phyloP scores from a whole-genome alignment of 2,113 vertebrate genomes.

The Sprattus sprattus region DNA sequence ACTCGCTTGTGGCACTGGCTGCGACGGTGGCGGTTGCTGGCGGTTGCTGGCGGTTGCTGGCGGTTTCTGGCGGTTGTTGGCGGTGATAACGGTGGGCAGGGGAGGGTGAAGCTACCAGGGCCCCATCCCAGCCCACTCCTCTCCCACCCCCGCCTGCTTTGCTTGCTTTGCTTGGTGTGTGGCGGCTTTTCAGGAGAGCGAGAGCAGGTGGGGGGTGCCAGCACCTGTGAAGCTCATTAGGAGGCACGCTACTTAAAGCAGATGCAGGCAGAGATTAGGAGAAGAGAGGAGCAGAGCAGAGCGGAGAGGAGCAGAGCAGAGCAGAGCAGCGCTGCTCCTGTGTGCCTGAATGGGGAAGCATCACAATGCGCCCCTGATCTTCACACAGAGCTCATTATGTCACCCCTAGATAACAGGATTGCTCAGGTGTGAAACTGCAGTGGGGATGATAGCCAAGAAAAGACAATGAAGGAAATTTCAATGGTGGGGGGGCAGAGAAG shows the following conservation, averaged over 20 bases:
- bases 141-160: background rate
- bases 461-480: background rate
- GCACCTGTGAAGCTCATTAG: slow-evolving; percentile 25
- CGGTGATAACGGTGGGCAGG: background rate
- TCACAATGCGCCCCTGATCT: slow-evolving; percentile 24
- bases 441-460: background rate
- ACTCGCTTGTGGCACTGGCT: background rate
- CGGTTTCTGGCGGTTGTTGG: too few species aligned
- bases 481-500: background rate
- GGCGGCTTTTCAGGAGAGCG: background rate
- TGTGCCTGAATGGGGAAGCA: background rate
- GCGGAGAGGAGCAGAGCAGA: background rate
- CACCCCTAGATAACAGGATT: slow-evolving; percentile 4
- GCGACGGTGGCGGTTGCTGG: background rate
- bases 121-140: background rate
- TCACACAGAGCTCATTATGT: slow-evolving; percentile 19
- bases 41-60: background rate
- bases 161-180: background rate
- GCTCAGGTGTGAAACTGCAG: slow-evolving; percentile 14
- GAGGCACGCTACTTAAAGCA: slow-evolving; percentile 7
- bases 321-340: background rate
- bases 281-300: background rate
- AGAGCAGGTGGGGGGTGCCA: slow-evolving; percentile 1
- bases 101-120: slow-evolving; percentile 10
- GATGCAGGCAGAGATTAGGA: slow-evolving; percentile 19